phyloP scores from a whole-genome alignment of 2,113 vertebrate genomes.

The Dicrurus megarhynchus region DNA sequence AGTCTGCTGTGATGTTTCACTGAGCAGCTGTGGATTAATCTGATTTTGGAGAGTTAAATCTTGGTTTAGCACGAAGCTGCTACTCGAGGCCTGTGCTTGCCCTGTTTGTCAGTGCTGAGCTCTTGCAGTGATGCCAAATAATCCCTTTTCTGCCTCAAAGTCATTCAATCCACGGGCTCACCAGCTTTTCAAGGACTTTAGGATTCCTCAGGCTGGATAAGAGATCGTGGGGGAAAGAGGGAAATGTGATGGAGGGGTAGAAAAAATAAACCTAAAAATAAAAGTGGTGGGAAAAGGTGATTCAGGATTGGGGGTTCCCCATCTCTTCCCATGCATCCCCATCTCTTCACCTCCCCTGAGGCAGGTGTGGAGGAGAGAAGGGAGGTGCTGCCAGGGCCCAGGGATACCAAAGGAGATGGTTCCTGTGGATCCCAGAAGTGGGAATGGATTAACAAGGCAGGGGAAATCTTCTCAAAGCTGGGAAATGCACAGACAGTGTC shows the following conservation, averaged over 20 bases:
- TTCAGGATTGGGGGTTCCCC: neutral
- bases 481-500: neutral
- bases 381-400: neutral
- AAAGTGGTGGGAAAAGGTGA: neutral
- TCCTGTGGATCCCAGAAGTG: neutral
- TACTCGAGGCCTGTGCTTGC: neutral
- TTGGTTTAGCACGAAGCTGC: neutral
- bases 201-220: neutral
- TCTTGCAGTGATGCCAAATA: neutral
- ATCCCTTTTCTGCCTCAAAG: neutral
- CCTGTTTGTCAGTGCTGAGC: neutral
- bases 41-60: neutral
- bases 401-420: neutral
- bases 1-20: neutral
- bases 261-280: neutral
- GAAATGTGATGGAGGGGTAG: neutral
- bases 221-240: rapidly evolving
- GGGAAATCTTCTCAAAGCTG: neutral
- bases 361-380: neutral
- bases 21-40: neutral
- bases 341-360: no score
- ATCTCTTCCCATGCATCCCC: rapidly evolving
- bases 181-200: neutral
- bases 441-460: neutral
- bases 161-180: rapidly evolving